phyloP scores from a whole-genome alignment of 2,113 vertebrate species.

The Hippoglossus stenolepis region DNA sequence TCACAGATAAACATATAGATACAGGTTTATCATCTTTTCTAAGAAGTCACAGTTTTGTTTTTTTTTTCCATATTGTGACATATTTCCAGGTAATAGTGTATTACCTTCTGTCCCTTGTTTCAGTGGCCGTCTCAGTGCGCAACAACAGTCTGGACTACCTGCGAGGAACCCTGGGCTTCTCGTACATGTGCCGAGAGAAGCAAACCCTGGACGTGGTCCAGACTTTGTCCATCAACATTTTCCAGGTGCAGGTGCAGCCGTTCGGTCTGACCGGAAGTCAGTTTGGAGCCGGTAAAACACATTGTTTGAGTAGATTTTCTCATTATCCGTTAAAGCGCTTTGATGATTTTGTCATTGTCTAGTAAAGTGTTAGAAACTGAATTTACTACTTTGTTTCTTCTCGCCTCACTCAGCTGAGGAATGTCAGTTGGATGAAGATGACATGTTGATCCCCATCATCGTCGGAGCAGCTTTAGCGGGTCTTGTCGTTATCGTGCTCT shows the following conservation, averaged over 20 bases:
- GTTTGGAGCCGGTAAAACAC: slow-evolving; percentile 89
- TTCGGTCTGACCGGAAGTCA: slow-evolving; percentile 85
- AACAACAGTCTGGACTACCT: slow-evolving; percentile 88
- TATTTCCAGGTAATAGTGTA: no score
- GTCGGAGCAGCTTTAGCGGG: slow-evolving; percentile 95
- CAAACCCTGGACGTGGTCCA: slow-evolving; percentile 82
- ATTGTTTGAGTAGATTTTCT: neutral
- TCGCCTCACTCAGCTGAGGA: slow-evolving; percentile 86
- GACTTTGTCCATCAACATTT: slow-evolving; percentile 85
- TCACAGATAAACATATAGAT: no score
- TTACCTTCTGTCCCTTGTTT: neutral
- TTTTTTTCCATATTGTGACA: no score
- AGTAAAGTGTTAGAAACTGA: neutral
- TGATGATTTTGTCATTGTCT: neutral
- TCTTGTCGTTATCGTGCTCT: slow-evolving; percentile 93
- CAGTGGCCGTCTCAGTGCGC: slow-evolving; percentile 45
- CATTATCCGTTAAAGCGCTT: neutral
- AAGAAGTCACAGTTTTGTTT: no score
- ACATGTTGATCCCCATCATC: slow-evolving; percentile 96
- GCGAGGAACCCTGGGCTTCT: slow-evolving; percentile 86
- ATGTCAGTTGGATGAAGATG: slow-evolving; percentile 90
- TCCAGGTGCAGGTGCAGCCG: slow-evolving; percentile 90
- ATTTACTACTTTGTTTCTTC: neutral
- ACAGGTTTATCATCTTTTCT: no score
- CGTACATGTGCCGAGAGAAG: slow-evolving; percentile 90